phyloP scores from a whole-genome alignment of 2,113 vertebrate genomes.

The Amia ocellicauda region DNA sequence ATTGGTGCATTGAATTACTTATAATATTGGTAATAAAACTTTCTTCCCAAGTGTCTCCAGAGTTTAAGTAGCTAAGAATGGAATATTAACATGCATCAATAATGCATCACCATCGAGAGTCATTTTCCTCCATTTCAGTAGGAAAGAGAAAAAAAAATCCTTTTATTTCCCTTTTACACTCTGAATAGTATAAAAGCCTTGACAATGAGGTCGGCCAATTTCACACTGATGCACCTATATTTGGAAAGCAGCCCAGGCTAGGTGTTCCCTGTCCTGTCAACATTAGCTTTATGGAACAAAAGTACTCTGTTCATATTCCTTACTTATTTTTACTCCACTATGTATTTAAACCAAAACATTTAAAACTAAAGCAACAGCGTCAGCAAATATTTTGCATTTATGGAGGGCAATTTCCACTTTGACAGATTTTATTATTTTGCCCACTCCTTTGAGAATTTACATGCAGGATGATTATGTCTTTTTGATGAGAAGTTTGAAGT shows the following conservation, averaged over 20 bases:
- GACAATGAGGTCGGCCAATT: neutral
- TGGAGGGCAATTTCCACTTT: no score
- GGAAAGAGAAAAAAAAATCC: slow-evolving; percentile 2
- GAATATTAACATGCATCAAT: slow-evolving; percentile 18
- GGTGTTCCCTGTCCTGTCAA: no score
- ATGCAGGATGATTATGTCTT: no score
- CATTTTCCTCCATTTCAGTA: slow-evolving; percentile 16
- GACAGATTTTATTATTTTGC: no score
- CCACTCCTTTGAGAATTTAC: no score
- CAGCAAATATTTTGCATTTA: no score
- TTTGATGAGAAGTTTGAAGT: no score
- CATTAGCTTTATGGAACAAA: no score
- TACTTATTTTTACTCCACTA: no score
- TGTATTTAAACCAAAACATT: no score
- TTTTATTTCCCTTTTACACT: slow-evolving; percentile 12
- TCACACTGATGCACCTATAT: neutral
- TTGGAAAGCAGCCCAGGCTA: neutral
- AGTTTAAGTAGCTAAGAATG: slow-evolving; percentile 9
- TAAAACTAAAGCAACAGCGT: no score
- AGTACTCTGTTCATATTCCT: no score
- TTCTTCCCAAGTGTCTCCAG: neutral
- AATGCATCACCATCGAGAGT: slow-evolving; percentile 13
- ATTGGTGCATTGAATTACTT: neutral
- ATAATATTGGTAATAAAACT: slow-evolving; percentile 5
- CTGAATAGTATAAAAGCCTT: neutral